Percentiles rank a stretch among this genome's conserved stretches.
Evolutionary conservation across 2,113 vertebrate species (phyloP).

Genomic region (Indicator indicator): DNA sequence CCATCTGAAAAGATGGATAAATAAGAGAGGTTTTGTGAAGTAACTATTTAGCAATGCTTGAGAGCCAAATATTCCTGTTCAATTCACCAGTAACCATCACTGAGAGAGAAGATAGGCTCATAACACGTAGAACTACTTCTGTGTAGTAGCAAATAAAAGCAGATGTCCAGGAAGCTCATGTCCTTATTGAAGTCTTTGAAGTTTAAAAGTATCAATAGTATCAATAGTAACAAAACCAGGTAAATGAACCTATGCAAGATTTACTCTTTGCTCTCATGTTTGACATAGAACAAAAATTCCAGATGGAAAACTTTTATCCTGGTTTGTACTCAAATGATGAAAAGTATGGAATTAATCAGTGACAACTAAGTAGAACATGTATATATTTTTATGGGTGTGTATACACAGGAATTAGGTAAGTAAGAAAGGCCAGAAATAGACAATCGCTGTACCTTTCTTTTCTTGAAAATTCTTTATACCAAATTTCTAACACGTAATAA

Average conservation of each 20-base stretch:
- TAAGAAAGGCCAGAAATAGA: neutral
- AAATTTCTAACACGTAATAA: neutral
- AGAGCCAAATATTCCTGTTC: constrained; percentile 52
- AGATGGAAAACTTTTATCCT: neutral
- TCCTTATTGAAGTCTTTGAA: neutral
- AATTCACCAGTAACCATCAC: constrained; percentile 29
- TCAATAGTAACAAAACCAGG: neutral
- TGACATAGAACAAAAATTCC: neutral
- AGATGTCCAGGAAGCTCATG: neutral
- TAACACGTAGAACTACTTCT: neutral
- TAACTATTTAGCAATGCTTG: constrained; percentile 65
- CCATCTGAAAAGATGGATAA: constrained; percentile 73
- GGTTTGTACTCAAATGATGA: neutral
- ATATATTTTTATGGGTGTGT: neutral
- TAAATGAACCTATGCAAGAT: neutral
- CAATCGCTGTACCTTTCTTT: neutral
- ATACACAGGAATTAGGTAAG: neutral
- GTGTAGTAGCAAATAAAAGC: neutral
- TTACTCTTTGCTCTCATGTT: neutral
- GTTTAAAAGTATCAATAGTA: neutral
- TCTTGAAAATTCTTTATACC: neutral
- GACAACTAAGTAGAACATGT: neutral
- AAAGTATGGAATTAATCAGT: neutral
- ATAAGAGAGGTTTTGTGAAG: constrained; percentile 71
- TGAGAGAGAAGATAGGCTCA: neutral